Conservation (phyloP, 53 echinoderm and acorn worm species). For the Pentamera pediparva region DNA sequence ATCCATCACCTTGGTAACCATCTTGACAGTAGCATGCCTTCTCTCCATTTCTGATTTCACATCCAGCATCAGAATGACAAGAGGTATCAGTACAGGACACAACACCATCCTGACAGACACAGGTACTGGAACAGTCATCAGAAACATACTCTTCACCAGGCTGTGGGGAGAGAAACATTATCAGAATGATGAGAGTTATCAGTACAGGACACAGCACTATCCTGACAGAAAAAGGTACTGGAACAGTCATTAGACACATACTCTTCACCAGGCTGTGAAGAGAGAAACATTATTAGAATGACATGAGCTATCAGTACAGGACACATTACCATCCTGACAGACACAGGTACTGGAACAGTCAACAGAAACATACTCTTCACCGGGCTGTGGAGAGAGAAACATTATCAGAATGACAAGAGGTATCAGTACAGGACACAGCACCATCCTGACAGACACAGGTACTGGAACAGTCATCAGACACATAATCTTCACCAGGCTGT, state of each 20-base stretch:
- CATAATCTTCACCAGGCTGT: conserved; percentile 31
- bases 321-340: conserved; percentile 9
- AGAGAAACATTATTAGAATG: neutral
- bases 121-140: conserved; percentile 40
- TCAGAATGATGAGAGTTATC: neutral
- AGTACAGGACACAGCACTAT: neutral
- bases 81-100: neutral
- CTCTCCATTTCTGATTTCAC: conserved; percentile 41
- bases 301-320: neutral
- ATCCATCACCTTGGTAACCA: conserved; percentile 53
- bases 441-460: conserved; percentile 8
- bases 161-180: neutral
- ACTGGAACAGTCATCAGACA: conserved; percentile 47
- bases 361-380: conserved; percentile 30
- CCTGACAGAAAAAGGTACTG: conserved; percentile 4
- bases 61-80: conserved; percentile 36
- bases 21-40: conserved; percentile 50
- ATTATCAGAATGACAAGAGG: neutral
- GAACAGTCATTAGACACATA: conserved; percentile 47
- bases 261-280: conserved; percentile 22
- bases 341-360: conserved; percentile 38
- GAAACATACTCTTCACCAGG: conserved; percentile 34
- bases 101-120: conserved; percentile 4
- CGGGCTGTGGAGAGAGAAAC: conserved; percentile 1
- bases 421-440: neutral